These are phyloP conservation scores for Acrobeloides nanus DNA, from an alignment of 2,888 invertebrate species.

Conservation along the genomic window DNA sequence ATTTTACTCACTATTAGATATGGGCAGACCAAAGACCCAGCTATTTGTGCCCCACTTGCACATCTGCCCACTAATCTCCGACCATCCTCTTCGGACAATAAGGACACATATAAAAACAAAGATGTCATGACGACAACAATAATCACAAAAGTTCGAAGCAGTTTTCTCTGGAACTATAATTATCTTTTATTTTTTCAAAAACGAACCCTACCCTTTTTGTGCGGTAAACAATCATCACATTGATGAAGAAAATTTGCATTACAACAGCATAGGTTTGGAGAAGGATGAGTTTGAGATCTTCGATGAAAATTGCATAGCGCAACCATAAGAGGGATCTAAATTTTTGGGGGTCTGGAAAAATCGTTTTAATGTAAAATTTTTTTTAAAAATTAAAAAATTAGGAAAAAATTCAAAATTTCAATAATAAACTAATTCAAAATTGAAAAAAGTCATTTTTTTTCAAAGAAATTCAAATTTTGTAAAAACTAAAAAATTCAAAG, in stretches of 20 bases:
- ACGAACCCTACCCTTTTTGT: slow-evolving; percentile 41
- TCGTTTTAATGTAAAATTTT: background rate
- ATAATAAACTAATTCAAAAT: too few species aligned
- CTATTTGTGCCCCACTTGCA: slow-evolving; percentile 49
- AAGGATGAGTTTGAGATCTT: slow-evolving; percentile 42
- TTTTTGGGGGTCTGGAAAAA: background rate
- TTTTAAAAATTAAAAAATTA: background rate
- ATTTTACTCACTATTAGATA: slow-evolving; percentile 48
- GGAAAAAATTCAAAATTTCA: too few species aligned
- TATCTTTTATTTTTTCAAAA: background rate
- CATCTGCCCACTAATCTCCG: slow-evolving; percentile 29
- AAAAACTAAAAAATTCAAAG: too few species aligned
- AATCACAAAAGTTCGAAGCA: slow-evolving; percentile 29
- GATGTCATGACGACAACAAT: slow-evolving; percentile 25
- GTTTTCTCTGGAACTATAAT: slow-evolving; percentile 25
- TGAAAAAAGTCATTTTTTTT: too few species aligned
- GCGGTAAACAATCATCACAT: slow-evolving; percentile 39
- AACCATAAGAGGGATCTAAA: slow-evolving; percentile 44
- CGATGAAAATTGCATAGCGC: slow-evolving; percentile 48
- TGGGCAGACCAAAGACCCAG: slow-evolving; percentile 50
- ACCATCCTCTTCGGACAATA: slow-evolving; percentile 38
- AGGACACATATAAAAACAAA: slow-evolving; percentile 35
- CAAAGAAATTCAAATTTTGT: too few species aligned
- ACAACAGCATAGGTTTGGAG: slow-evolving; percentile 41
- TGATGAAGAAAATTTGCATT: slow-evolving; percentile 47